phyloP scores from a whole-genome alignment of 2,113 vertebrate species.

The Bagarius yarrelli region DNA sequence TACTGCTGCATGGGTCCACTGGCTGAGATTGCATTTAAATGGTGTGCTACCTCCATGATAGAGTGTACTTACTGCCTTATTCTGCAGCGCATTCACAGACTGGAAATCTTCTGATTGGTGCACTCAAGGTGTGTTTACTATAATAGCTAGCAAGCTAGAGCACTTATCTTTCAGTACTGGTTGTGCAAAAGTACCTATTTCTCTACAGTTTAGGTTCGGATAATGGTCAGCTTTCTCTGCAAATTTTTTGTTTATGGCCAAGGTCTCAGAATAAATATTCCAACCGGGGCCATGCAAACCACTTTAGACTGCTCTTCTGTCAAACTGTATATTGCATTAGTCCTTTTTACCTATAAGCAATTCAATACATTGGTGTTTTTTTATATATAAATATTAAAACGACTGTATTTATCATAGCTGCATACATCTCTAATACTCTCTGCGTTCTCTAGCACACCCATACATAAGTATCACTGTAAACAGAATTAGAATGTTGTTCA shows the following conservation, averaged over 20 bases:
- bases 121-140: background rate
- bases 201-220: background rate
- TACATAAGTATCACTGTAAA: background rate
- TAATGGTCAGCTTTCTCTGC: background rate
- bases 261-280: background rate
- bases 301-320: background rate
- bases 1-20: background rate
- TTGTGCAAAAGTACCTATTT: background rate
- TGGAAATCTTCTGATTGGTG: background rate
- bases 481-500: background rate
- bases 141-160: background rate
- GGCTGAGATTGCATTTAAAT: background rate
- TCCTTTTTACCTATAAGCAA: background rate
- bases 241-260: background rate
- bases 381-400: background rate
- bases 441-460: background rate
- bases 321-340: background rate
- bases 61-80: background rate
- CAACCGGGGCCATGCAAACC: background rate
- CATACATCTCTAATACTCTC: background rate
- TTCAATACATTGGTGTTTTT: background rate
- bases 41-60: background rate
- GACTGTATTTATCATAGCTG: background rate
- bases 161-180: background rate
- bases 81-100: background rate